Evolutionary conservation across 2,888 invertebrate species (phyloP).

Genomic region (Drosophila recens): DNA sequence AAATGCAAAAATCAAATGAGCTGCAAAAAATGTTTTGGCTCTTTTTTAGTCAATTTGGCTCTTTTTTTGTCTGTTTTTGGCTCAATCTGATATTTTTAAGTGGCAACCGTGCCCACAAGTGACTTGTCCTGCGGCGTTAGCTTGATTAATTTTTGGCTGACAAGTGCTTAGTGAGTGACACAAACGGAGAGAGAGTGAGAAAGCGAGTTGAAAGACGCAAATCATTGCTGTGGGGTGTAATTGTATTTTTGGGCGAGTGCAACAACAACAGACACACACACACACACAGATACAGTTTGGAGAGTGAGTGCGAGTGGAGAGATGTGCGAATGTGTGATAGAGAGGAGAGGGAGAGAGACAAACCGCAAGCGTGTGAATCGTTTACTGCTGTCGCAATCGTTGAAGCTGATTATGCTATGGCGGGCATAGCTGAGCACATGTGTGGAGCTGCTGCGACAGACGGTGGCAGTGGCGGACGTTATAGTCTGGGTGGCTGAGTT

Average conservation of each 20-base stretch:
- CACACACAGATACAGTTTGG: conserved; percentile 31
- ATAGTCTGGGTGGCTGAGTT: conserved; percentile 59
- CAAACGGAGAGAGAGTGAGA: conserved; percentile 5
- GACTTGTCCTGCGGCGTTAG: conserved; percentile 60
- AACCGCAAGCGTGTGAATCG: conserved; percentile 71
- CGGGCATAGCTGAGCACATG: conserved; percentile 75
- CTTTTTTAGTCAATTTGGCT: too few species aligned
- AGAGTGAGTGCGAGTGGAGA: conserved; percentile 1
- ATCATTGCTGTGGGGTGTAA: conserved; percentile 64
- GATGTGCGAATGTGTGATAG: neutral
- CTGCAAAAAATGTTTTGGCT: too few species aligned
- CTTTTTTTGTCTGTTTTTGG: too few species aligned
- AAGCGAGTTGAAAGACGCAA: conserved; percentile 51
- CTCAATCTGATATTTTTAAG: too few species aligned
- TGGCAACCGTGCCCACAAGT: conserved; percentile 47
- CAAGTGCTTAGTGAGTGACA: conserved; percentile 57
- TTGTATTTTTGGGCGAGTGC: conserved; percentile 68
- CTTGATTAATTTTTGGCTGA: conserved; percentile 76
- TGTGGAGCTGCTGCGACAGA: conserved; percentile 62
- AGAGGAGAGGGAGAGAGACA: conserved; percentile 46
- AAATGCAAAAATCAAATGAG: too few species aligned
- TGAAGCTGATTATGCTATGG: conserved; percentile 70
- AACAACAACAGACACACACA: conserved; percentile 44
- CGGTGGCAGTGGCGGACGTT: conserved; percentile 46
- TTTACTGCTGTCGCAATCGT: conserved; percentile 55